Base-by-base conservation (phyloP, 2,888 invertebrate species). In the Parthenolecanium corni region DNA sequence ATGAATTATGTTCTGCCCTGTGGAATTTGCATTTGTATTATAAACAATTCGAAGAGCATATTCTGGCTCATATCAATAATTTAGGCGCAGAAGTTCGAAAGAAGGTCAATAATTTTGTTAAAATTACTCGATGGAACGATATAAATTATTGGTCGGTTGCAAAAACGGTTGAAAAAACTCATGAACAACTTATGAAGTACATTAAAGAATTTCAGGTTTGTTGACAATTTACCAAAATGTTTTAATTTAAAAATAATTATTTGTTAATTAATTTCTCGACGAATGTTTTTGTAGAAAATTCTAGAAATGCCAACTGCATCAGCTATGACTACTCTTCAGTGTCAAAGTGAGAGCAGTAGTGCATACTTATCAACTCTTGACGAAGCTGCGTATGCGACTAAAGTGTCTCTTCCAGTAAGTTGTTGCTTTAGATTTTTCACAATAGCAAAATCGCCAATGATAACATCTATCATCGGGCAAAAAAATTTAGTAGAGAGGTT, bases 41-140 rank as follows among this genome's bases (percentile, higher is more conserved):
- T 72, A 75, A 77, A 0, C 91, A 94, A 72, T 95, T 93, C 71
- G 72, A 77, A 3, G 71, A 75, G 0, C 80, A 81, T 69, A 82
- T 95, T 0, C 74, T 78, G 0, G 74, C 77, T 0, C 79, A 80
- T 53, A 82, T 92, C 11, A 80, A 80, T 56, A 79, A 81, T 38
- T 77, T 86, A 21, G 82, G 87, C 31, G 73, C 80, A 0, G 92
- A 94, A 0, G 88, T 96, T 65, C 94, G 95, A 71, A 92, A 90
- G 75, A 88, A 92, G 72, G 74, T 98, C 12, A 85, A 86, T 68
- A 94, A 94, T 68, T 92, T 90, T 71, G 88, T 97, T 1, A 94
- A 95, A 74, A 95, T 98, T 62, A 89, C 89, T 56, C 81, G 90
- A 42, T 98, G 96, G 89, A 85, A 90, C 70, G 96, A 98, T 71